phyloP scores from a whole-genome alignment of 2,113 vertebrate species.

The Poecilia latipinna region DNA sequence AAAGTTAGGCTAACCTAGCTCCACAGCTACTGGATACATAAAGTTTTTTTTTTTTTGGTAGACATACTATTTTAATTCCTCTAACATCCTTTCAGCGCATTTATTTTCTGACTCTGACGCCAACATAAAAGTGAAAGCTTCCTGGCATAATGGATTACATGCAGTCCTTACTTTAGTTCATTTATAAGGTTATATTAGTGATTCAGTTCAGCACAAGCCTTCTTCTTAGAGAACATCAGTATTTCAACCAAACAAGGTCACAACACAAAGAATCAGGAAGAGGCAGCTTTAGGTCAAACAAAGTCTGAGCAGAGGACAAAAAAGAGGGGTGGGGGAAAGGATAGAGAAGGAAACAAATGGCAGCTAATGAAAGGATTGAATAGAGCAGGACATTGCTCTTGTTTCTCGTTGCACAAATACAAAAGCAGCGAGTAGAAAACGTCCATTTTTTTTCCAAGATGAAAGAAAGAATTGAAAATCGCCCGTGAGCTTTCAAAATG shows the following conservation, averaged over 20 bases:
- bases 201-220: background rate
- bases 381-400: background rate
- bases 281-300: too few species aligned
- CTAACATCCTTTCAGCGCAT: too few species aligned
- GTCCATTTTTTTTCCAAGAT: background rate
- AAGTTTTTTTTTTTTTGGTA: background rate
- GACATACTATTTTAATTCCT: background rate
- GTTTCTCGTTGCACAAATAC: background rate
- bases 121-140: too few species aligned
- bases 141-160: too few species aligned
- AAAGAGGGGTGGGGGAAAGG: too few species aligned
- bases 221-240: background rate
- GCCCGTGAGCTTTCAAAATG: background rate
- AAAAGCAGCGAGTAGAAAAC: background rate
- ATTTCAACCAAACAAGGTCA: too few species aligned
- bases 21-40: background rate
- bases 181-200: background rate
- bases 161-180: constrained; percentile 1
- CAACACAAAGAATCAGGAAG: too few species aligned
- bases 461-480: background rate
- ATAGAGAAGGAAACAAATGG: too few species aligned
- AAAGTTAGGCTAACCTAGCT: background rate
- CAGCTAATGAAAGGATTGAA: too few species aligned
- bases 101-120: too few species aligned
- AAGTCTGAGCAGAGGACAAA: too few species aligned